These are phyloP conservation scores for Erpobdella octoculata DNA, from an alignment of 2,888 invertebrate genomes.

Conservation along the genomic window DNA sequence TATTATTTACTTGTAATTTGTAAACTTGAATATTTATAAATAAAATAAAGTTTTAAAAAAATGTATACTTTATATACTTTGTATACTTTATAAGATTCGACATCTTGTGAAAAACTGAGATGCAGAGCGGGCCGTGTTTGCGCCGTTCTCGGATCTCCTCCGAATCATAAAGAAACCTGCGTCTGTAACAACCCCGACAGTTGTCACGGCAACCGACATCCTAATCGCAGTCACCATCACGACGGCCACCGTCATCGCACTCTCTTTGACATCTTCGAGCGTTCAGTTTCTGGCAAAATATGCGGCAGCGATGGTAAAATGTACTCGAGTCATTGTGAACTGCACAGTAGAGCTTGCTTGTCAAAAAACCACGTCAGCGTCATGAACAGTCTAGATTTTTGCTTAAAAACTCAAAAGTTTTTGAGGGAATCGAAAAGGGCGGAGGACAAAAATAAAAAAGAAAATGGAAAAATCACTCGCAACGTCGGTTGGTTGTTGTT, in stretches of 20 bases:
- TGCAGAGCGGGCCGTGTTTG: background rate
- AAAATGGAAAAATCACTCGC: no score
- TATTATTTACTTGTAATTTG: no score
- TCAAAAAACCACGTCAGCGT: background rate
- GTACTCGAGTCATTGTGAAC: constrained; percentile 50
- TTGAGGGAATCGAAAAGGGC: background rate
- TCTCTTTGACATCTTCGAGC: no score
- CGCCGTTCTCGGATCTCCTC: background rate
- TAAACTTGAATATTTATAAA: no score
- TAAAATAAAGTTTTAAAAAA: no score
- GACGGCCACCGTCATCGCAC: no score
- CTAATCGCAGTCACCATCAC: background rate
- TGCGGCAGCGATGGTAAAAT: constrained; percentile 49
- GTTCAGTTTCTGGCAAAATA: no score
- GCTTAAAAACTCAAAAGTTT: background rate
- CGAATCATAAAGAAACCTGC: background rate
- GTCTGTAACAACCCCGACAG: background rate
- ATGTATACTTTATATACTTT: no score
- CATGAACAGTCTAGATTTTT: background rate
- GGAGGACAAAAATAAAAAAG: no score
- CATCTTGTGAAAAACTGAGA: background rate
- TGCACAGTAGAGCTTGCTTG: constrained; percentile 49
- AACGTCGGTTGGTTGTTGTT: no score
- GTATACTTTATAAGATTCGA: background rate
- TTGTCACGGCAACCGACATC: background rate